Evolutionary conservation across 2,888 invertebrate species (phyloP).

Genomic region (Spisula solida): DNA sequence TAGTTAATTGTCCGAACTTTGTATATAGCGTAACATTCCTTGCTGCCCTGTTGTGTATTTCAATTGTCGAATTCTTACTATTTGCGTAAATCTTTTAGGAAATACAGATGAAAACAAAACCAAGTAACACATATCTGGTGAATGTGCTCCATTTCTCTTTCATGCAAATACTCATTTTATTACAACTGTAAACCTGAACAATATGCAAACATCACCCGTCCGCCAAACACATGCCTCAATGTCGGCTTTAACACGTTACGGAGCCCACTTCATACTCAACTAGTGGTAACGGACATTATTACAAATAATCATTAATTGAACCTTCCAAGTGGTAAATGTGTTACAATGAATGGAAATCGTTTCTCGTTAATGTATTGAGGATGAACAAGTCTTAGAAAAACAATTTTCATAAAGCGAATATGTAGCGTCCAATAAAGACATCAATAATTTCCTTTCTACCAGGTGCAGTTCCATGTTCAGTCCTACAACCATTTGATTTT

Average conservation of each 20-base stretch:
- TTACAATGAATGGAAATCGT: conserved; percentile 10
- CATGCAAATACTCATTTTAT: background rate
- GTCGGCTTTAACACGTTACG: background rate
- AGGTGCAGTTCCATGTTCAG: background rate
- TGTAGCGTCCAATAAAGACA: too few relatives aligned
- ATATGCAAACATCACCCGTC: background rate
- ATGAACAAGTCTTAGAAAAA: conserved; percentile 10
- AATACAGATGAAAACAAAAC: background rate
- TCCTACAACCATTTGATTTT: conserved; percentile 31
- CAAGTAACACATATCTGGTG: background rate
- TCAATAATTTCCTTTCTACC: conserved; percentile 21
- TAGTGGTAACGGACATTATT: background rate
- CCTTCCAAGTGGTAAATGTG: conserved; percentile 14
- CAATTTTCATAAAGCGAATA: background rate
- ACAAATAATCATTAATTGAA: conserved; percentile 25
- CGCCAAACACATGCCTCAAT: background rate
- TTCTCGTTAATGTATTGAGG: background rate
- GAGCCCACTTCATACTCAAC: background rate
- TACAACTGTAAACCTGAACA: background rate
- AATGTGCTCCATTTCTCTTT: conserved; percentile 14
- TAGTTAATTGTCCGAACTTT: background rate
- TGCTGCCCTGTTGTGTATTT: background rate
- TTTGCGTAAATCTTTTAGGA: background rate
- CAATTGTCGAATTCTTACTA: background rate
- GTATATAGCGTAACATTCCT: background rate